These are phyloP conservation scores for Bothrops jararaca DNA, from an alignment of 2,113 vertebrate species.

Conservation along the genomic window DNA sequence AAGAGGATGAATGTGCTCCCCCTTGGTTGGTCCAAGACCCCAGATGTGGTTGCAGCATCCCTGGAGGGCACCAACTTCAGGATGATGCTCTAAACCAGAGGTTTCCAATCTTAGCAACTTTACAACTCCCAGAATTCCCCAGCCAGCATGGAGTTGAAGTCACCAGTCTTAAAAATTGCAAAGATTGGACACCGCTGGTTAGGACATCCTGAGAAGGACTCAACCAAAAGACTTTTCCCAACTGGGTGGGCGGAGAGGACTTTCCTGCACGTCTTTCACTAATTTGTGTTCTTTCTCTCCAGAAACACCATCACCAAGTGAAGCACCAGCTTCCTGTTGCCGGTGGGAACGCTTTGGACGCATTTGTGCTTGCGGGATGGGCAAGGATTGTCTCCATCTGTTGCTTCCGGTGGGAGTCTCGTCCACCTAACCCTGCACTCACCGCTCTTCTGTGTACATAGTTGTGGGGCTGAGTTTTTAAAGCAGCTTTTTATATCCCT, in stretches of 20 bases:
- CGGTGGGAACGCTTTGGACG: background rate
- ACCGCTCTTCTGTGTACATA: background rate
- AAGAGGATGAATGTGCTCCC: too few relatives aligned
- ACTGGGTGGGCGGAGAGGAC: background rate
- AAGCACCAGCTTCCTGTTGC: background rate
- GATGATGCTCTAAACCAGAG: background rate
- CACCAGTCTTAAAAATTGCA: background rate
- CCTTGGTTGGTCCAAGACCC: background rate
- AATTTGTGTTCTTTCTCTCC: background rate
- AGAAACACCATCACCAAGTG: constrained; percentile 73
- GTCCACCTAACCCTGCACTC: background rate
- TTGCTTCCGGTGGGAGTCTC: background rate
- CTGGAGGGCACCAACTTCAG: background rate
- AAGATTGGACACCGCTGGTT: background rate
- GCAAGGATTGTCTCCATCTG: background rate
- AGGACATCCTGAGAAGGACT: background rate
- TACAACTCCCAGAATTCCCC: background rate
- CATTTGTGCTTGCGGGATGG: too few relatives aligned
- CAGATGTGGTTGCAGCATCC: background rate
- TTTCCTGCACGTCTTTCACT: background rate
- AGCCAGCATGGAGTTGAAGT: background rate
- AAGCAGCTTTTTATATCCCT: background rate
- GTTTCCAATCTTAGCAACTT: too few relatives aligned
- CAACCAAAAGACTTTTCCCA: background rate
- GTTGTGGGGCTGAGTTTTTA: background rate